A percentile compares a stretch with the other conserved stretches of the same genome.
Evolutionary conservation across 2,797 vertebrate species (phyloP).

Genomic region (Botia almorhae): DNA sequence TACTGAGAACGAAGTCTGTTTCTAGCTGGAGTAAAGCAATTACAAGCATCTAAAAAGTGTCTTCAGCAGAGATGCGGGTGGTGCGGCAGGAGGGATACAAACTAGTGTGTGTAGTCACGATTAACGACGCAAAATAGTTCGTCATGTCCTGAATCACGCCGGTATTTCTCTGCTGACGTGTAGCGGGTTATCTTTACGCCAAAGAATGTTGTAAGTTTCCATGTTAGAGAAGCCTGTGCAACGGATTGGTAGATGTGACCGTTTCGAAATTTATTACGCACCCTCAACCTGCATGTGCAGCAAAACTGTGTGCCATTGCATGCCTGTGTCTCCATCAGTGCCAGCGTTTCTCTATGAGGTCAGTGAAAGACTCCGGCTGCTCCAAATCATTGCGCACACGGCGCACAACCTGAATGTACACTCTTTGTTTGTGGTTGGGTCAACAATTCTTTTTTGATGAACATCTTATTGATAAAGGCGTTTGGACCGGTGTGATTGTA

Average conservation of each 20-base stretch:
- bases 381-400: conserved; percentile 50
- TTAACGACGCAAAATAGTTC: conserved; percentile 69
- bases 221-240: conserved; percentile 28
- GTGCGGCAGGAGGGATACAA: conserved; percentile 47
- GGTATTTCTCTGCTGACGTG: conserved; percentile 75
- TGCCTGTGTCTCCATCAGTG: conserved; percentile 27
- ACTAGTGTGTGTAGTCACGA: conserved; percentile 69
- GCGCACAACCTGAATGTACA: conserved; percentile 39
- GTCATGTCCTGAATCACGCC: conserved; percentile 74
- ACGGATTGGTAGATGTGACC: background rate
- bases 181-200: conserved; percentile 59
- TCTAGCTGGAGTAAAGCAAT: conserved; percentile 38
- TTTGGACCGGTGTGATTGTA: conserved; percentile 36
- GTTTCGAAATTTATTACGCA: background rate
- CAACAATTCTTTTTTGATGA: background rate
- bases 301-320: background rate
- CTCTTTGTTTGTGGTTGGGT: background rate
- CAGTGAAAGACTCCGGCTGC: conserved; percentile 50
- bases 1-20: conserved; percentile 51
- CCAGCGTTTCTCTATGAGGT: conserved; percentile 33
- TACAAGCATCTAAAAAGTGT: conserved; percentile 22
- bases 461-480: background rate
- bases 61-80: conserved; percentile 16
- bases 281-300: background rate
- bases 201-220: conserved; percentile 39